Conservation (phyloP, 2,113 vertebrate species). For the Pachyramphus minor region DNA sequence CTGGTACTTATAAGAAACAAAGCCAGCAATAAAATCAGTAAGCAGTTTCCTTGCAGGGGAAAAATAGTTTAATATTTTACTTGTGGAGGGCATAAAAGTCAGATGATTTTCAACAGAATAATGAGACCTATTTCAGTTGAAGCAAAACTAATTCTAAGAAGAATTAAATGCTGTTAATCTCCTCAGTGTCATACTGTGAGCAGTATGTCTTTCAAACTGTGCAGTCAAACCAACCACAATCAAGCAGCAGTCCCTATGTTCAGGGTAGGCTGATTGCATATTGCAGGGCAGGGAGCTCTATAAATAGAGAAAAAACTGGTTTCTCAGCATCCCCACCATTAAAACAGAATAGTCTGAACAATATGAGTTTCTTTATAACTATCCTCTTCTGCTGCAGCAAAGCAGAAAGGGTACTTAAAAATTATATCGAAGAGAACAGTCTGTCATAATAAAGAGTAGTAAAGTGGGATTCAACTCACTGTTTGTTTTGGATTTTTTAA, state of each 20-base stretch:
- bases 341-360: not conserved
- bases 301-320: not conserved
- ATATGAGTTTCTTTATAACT: not conserved
- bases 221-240: not conserved
- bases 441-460: not conserved
- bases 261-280: not conserved
- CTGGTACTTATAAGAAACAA: not conserved
- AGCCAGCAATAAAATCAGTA: not conserved
- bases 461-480: not conserved
- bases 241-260: not conserved
- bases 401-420: not conserved
- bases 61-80: not conserved
- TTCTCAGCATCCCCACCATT: not conserved
- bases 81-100: not conserved
- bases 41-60: not conserved
- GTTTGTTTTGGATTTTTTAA: not conserved
- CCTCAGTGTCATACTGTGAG: not conserved
- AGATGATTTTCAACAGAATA: conserved; percentile 16
- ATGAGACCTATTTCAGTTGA: conserved; percentile 1
- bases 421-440: not conserved
- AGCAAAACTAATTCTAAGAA: conserved; percentile 24
- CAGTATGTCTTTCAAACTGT: not conserved
- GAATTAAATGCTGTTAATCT: conserved; percentile 41
- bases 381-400: not conserved
- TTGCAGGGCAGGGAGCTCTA: not conserved